Evolutionary conservation across 2,888 invertebrate genomes (phyloP), one percentile per base, ranked within the genome.

Genomic region (Ormyrus rosae): DNA sequence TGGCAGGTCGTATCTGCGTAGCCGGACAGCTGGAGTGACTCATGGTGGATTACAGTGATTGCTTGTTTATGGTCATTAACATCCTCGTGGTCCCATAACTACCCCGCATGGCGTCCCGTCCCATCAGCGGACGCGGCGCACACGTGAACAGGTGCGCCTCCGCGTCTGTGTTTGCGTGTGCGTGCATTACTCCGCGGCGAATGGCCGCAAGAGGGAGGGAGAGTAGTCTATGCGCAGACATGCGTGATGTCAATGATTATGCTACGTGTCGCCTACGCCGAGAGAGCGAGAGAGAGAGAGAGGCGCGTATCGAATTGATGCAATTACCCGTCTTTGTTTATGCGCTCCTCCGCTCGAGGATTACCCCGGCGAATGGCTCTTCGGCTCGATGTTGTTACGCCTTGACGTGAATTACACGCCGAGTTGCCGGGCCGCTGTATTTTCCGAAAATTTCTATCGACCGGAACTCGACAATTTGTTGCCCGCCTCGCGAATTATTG

Each of bases 1-100:
- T 88, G 88, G 88, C 87, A 87, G 87, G 83, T 87, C 87, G 87
- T 90, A 89, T 89, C 89, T 88, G 85, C 85, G 86, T 85, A 85
- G 84, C 87, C 84, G 84, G 89, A 90, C 90, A 90, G 89, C 88
- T 88, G 86, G 89, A 89, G 90, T 90, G 90, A 90, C 90, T 90
- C 90, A 90, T 89, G 87, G 88, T 87, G 90, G 90, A 90, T 90
- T 90, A 90, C 89, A 87, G 88, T 89, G 89, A 89, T 90, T 90
- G 90, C 90, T 90, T 90, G 90, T 90, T 90, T 90, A 90, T 90
- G 90, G 90, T 90, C 90, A 90, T 90, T 90, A 90, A 90, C 90
- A 90, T 89, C 89, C 88, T 90, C 89, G 88, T 87, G 88, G 88
- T 89, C 86, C 89, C 88, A 90, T 90, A 90, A 90, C 90, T 88